Evolutionary conservation across 2,113 vertebrate genomes (phyloP).

Genomic region (Neolamprologus longior): DNA sequence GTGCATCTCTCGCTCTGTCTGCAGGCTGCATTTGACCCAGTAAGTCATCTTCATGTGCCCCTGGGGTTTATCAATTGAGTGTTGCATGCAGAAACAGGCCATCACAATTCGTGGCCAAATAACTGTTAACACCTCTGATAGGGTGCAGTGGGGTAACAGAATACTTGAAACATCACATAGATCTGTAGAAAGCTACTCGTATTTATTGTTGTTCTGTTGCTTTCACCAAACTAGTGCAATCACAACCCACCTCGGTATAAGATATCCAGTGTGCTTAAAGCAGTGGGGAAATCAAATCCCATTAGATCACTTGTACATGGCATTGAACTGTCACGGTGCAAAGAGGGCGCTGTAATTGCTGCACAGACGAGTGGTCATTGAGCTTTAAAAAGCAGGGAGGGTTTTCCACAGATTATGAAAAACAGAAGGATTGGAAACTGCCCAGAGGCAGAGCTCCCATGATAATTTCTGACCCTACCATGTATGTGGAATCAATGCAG

Average conservation of each 20-base stretch:
- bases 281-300: neutral
- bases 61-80: constrained; percentile 43
- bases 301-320: constrained; percentile 55
- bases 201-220: neutral
- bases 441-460: constrained; percentile 52
- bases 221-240: neutral
- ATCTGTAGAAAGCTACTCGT: neutral
- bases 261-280: neutral
- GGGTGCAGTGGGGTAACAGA: neutral
- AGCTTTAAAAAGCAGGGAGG: constrained; percentile 44
- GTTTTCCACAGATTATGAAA: constrained; percentile 59
- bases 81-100: constrained; percentile 29
- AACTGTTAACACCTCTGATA: neutral
- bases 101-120: constrained; percentile 4
- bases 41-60: constrained; percentile 63
- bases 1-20: constrained; percentile 35
- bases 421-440: constrained; percentile 42
- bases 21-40: constrained; percentile 74
- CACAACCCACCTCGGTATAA: neutral
- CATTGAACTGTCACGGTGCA: constrained; percentile 38
- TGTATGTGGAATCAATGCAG: constrained; percentile 52
- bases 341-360: constrained; percentile 40
- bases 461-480: constrained; percentile 44
- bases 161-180: neutral
- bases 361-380: constrained; percentile 45